Evolutionary conservation across 2,888 invertebrate species (phyloP), one percentile per base, ranked within the genome.

Genomic region (Microchrysa polita): DNA sequence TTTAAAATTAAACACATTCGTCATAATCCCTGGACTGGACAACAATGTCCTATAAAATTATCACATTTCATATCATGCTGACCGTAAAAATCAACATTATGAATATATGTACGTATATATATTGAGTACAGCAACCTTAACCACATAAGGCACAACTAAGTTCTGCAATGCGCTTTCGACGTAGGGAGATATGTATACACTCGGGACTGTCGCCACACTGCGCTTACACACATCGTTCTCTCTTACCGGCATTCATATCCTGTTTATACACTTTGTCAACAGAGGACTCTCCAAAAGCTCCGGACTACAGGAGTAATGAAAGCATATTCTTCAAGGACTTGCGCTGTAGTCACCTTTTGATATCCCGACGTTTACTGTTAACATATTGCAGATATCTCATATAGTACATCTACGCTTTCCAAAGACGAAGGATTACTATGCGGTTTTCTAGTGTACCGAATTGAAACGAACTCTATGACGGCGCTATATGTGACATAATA

Each of bases 101-200:
- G 48, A 48, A n/a, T 48, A 48, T 48, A 12, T 12, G 5, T 12
- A 48, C 10, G 10, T 48, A 48, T 48, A 12, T 12, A 4, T 12
- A 48, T n/a, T 48, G 48, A 48, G 48, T 7, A 34, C 27, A 34
- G 27, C 48, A n/a, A n/a, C 48, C 12, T n/a, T 7, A n/a, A 48
- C 48, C 48, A 48, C 16, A 48, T 48, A 48, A 48, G 48, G 10
- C 10, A 48, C 48, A 12, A 12, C 12, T 59, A 59, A 59, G 59
- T 22, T 59, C 59, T 59, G 59, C 59, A 59, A 22, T 59, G 59
- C 59, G 59, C 22, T 59, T 59, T 23, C 48, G 12, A 48, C 14
- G 48, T 48, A 48, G n/a, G n/a, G n/a, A n/a, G n/a, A n/a, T n/a
- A n/a, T n/a, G n/a, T 12, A 48, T 48, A 48, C 16, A 10, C 16